Evolutionary conservation across 2,797 vertebrate species (phyloP).

Genomic region (Scyliorhinus canicula): DNA sequence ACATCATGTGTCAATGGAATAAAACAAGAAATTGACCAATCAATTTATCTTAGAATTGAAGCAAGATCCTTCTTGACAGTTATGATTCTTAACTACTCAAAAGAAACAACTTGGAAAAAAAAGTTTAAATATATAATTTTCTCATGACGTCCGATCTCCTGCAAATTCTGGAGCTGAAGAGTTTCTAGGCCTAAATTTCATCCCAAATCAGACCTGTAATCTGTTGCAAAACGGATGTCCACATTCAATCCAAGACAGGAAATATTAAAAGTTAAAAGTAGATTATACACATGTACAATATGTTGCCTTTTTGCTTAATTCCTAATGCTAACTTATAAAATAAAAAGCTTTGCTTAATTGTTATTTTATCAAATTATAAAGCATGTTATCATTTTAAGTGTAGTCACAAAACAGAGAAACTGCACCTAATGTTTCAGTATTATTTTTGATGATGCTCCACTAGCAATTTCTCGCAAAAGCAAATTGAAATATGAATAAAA

Average conservation of each 20-base stretch:
- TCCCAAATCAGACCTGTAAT: not conserved
- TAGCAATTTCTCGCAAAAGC: constrained; percentile 18
- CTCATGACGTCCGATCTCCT: not conserved
- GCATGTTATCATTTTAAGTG: not conserved
- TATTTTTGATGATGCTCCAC: constrained; percentile 21
- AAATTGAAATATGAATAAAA: constrained; percentile 30
- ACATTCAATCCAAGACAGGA: not conserved
- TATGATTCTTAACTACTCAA: not conserved
- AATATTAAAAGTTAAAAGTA: not conserved
- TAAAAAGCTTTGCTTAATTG: constrained; percentile 30
- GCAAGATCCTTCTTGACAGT: not conserved
- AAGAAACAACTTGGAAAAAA: not conserved
- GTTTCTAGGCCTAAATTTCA: not conserved
- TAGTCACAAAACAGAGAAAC: not conserved
- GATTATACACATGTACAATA: not conserved
- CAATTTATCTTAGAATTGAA: not conserved
- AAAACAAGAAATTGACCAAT: not conserved
- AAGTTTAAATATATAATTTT: constrained; percentile 14
- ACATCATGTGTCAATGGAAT: not conserved
- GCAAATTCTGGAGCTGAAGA: not conserved
- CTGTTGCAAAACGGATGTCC: not conserved
- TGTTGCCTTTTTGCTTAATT: not conserved
- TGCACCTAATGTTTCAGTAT: constrained; percentile 13
- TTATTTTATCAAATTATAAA: constrained; percentile 5
- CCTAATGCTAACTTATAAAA: not conserved